phyloP scores from a whole-genome alignment of 2,113 vertebrate genomes.

The Phaetusa simplex region DNA sequence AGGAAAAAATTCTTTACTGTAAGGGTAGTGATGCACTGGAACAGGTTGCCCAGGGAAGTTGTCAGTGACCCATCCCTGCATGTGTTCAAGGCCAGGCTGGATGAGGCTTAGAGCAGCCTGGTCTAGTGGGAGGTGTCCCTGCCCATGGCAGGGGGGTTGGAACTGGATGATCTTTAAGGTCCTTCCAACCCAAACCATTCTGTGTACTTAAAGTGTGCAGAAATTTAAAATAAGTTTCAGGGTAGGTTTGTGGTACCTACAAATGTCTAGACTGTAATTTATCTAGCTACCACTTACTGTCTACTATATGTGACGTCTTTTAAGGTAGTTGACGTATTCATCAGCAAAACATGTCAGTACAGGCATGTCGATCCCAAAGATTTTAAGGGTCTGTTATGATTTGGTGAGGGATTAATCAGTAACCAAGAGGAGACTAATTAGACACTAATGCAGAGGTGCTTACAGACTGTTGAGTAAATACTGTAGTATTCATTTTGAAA shows the following conservation, averaged over 20 bases:
- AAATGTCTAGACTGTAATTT: neutral
- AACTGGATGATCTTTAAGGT: no score
- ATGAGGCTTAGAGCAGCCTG: no score
- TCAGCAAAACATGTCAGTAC: neutral
- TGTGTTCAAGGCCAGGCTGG: no score
- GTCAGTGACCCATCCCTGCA: no score
- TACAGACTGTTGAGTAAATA: neutral
- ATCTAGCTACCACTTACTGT: neutral
- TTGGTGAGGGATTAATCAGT: neutral
- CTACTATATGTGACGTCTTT: neutral
- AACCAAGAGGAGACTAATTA: neutral
- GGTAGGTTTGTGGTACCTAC: neutral
- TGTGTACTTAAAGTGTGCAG: neutral
- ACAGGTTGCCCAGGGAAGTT: no score
- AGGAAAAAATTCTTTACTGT: no score
- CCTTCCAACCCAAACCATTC: no score
- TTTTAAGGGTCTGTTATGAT: neutral
- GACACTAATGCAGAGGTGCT: neutral
- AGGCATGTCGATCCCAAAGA: neutral
- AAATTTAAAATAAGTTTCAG: neutral
- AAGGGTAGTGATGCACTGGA: no score
- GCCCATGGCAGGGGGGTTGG: no score
- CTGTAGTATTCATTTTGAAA: neutral
- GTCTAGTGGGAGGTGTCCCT: no score
- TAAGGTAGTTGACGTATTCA: neutral